A percentile compares a stretch with the other conserved stretches of the same genome.
Evolutionary conservation across 92 coral and sea anemone species (phyloP).

Genomic region (Anthopleura xanthogrammica): DNA sequence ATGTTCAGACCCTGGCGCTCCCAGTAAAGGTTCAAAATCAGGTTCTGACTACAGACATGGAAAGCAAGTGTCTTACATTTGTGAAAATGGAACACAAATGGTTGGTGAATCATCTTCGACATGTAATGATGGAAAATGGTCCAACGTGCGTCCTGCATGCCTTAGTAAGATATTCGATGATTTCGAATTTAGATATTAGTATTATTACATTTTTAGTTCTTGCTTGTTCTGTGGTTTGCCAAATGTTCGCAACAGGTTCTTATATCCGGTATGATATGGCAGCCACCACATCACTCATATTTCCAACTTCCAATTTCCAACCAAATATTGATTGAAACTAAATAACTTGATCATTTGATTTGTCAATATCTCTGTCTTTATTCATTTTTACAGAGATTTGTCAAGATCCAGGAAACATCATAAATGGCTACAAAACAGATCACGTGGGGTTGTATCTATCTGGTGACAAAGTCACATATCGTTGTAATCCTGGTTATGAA

Average conservation of each 20-base stretch:
- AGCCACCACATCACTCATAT: too few species aligned
- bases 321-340: not conserved
- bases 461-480: constrained; percentile 22
- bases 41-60: constrained; percentile 47
- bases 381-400: not conserved
- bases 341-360: not conserved
- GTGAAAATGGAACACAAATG: constrained; percentile 14
- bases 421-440: constrained; percentile 1
- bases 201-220: too few species aligned
- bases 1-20: constrained; percentile 13
- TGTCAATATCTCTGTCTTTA: not conserved
- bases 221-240: too few species aligned
- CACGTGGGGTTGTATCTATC: not conserved
- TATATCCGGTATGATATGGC: too few species aligned
- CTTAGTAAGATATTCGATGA: constrained; percentile 15
- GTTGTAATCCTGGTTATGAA: constrained; percentile 25
- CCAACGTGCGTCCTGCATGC: constrained; percentile 25
- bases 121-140: constrained; percentile 49
- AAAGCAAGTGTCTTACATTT: constrained; percentile 13
- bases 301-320: not conserved
- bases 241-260: too few species aligned
- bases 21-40: constrained; percentile 19
- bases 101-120: constrained; percentile 17
- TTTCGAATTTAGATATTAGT: not conserved
- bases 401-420: not conserved